These are phyloP conservation scores for Porites rus DNA, from an alignment of 92 coral and sea anemone species.

Conservation along the genomic window DNA sequence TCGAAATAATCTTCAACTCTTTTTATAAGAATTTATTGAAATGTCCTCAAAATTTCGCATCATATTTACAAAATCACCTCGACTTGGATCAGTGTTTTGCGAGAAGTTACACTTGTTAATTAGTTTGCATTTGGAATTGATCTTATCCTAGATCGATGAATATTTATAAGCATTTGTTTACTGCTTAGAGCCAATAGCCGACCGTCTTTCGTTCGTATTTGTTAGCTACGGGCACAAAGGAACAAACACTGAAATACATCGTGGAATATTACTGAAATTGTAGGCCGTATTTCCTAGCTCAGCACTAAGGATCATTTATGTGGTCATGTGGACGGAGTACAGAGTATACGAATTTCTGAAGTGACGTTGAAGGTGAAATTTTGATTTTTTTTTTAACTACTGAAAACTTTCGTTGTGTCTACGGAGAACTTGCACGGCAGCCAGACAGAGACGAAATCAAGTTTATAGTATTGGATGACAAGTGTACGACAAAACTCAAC, in stretches of 20 bases:
- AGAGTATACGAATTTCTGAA: neutral
- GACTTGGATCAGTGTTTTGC: neutral
- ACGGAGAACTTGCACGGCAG: neutral
- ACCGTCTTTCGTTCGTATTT: constrained; percentile 18
- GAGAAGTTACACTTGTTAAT: constrained; percentile 5
- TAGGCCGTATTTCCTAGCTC: neutral
- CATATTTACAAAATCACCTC: neutral
- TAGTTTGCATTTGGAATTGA: constrained; percentile 44
- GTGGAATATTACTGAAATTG: constrained; percentile 33
- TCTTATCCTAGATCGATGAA: constrained; percentile 38
- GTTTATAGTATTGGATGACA: neutral
- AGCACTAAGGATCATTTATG: neutral
- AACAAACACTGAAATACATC: constrained; percentile 42
- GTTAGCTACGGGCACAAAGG: constrained; percentile 63
- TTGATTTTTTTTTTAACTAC: too few species aligned
- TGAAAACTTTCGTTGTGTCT: neutral
- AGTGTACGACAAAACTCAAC: neutral
- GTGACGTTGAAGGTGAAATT: too few species aligned
- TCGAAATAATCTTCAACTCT: neutral
- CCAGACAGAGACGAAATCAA: constrained; percentile 6
- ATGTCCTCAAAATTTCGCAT: neutral
- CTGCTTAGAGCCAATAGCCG: constrained; percentile 46
- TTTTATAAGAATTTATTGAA: neutral
- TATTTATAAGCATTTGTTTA: constrained; percentile 52
- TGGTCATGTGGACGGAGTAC: neutral